Evolutionary conservation across 1,140 invertebrate species (phyloP).

Genomic region (Diachasmimorpha longicaudata): DNA sequence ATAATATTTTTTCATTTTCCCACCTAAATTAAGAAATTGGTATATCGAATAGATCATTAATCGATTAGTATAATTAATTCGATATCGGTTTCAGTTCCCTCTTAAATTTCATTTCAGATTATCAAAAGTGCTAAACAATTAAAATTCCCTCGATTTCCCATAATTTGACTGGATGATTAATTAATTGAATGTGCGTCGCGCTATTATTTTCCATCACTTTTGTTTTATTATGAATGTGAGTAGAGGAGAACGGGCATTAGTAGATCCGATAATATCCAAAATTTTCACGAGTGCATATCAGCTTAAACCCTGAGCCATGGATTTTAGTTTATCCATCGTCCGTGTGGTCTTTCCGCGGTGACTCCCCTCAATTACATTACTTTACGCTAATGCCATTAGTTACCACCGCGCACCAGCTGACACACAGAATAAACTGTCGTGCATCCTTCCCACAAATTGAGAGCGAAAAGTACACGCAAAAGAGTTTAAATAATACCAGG

Average conservation of each 20-base stretch:
- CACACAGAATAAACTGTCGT: neutral
- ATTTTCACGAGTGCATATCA: neutral
- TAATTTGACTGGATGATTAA: slow-evolving; percentile 21
- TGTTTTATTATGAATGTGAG: neutral
- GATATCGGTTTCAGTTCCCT: no score
- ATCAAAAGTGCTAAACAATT: no score
- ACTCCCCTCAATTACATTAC: slow-evolving; percentile 49
- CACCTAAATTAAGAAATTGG: no score
- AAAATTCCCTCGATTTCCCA: neutral
- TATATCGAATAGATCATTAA: no score
- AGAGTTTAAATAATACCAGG: neutral
- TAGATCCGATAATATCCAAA: neutral
- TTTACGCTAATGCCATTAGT: slow-evolving; percentile 54
- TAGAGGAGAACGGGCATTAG: no score
- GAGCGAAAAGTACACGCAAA: neutral
- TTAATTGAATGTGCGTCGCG: neutral
- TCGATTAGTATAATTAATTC: no score
- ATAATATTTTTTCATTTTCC: neutral
- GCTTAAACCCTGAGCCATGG: neutral
- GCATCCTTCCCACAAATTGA: neutral
- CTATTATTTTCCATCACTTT: neutral
- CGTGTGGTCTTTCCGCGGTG: slow-evolving; percentile 29
- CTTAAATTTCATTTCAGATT: no score
- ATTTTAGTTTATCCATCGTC: slow-evolving; percentile 3
- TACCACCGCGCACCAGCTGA: neutral